Evolutionary conservation across 1,140 invertebrate genomes (phyloP).

Genomic region (Brachionus rotundiformis): DNA sequence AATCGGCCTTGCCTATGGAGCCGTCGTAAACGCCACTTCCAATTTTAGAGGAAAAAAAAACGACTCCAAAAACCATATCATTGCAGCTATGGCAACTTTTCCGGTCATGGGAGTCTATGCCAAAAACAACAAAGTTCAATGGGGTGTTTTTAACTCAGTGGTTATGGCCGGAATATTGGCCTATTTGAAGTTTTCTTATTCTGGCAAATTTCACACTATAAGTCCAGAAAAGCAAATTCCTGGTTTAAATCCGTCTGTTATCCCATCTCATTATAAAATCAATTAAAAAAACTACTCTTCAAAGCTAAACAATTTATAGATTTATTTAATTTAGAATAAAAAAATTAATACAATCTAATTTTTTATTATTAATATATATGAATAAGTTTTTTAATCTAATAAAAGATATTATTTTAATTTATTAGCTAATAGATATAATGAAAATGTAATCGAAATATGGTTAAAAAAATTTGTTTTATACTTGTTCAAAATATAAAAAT

Average conservation of each 20-base stretch:
- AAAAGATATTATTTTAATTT: too few species aligned
- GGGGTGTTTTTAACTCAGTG: constrained; percentile 12
- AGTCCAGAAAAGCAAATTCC: neutral
- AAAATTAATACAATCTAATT: too few species aligned
- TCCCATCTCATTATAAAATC: constrained; percentile 31
- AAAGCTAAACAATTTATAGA: neutral
- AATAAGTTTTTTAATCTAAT: too few species aligned
- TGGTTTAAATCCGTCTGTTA: neutral
- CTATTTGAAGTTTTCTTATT: constrained; percentile 17
- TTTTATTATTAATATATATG: too few species aligned
- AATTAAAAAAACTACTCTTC: neutral
- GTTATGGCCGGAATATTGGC: neutral
- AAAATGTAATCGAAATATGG: too few species aligned
- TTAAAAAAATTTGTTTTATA: too few species aligned
- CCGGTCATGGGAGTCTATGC: constrained; percentile 24
- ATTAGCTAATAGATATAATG: too few species aligned
- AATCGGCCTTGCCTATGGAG: constrained; percentile 31
- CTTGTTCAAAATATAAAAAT: too few species aligned
- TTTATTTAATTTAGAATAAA: neutral
- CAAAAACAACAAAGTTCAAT: constrained; percentile 27
- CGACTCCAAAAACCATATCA: neutral
- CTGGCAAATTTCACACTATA: neutral
- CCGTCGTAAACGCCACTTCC: constrained; percentile 35
- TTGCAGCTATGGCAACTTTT: constrained; percentile 13
- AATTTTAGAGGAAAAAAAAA: constrained; percentile 38